Conservation (phyloP, 1,140 invertebrate genomes). For the Papilio polyxenes region DNA sequence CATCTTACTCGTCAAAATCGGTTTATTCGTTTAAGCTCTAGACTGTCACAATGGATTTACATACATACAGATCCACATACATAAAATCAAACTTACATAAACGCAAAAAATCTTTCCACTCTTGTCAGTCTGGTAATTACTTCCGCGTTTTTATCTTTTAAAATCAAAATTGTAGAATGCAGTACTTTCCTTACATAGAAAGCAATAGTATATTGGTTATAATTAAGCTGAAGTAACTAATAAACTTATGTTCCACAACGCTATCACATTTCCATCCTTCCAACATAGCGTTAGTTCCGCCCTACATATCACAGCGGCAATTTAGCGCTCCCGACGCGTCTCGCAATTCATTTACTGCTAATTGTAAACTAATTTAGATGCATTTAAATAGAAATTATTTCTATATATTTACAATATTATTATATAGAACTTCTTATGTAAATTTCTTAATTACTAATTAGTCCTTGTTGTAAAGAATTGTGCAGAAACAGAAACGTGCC, state of each 20-base stretch:
- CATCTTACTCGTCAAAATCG: too few species aligned
- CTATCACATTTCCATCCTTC: neutral
- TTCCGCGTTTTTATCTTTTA: too few species aligned
- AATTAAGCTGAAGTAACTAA: neutral
- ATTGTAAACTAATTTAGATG: slow-evolving; percentile 1
- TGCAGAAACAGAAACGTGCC: too few species aligned
- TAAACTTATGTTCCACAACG: neutral
- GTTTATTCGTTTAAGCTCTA: too few species aligned
- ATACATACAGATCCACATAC: too few species aligned
- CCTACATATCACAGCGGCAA: slow-evolving; percentile 16
- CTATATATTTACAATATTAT: neutral
- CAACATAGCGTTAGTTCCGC: neutral
- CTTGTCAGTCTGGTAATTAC: too few species aligned
- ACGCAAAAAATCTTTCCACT: too few species aligned
- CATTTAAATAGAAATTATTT: neutral
- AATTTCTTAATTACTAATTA: too few species aligned
- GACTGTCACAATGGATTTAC: too few species aligned
- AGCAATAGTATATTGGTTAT: neutral
- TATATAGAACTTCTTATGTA: neutral
- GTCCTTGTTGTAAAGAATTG: too few species aligned
- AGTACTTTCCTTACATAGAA: neutral
- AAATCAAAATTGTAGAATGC: too few species aligned
- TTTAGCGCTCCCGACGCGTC: neutral
- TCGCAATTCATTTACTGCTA: neutral
- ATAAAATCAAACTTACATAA: too few species aligned